phyloP scores from a whole-genome alignment of 2,797 vertebrate species.

The Phoxinus dragarum region DNA sequence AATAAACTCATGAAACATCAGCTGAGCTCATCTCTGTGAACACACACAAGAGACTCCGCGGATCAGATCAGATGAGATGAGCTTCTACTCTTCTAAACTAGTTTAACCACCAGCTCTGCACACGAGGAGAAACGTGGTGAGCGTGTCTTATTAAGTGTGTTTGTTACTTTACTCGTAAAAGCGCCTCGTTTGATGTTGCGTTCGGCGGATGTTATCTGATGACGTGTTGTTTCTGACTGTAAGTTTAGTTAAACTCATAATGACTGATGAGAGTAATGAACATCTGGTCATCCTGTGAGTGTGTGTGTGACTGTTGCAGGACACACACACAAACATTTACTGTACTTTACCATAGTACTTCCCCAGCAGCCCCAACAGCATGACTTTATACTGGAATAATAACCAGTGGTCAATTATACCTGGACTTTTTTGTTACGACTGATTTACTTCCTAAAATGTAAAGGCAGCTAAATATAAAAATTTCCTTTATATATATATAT shows the following conservation, averaged over 20 bases:
- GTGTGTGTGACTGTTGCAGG: neutral
- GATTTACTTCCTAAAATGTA: neutral
- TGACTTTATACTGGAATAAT: neutral
- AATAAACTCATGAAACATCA: constrained; percentile 17
- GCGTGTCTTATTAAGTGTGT: neutral
- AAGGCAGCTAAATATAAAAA: neutral
- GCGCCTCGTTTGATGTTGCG: neutral
- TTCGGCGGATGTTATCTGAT: constrained; percentile 3
- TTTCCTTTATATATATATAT: no score
- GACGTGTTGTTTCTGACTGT: constrained; percentile 9
- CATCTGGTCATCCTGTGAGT: neutral
- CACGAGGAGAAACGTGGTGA: constrained; percentile 31
- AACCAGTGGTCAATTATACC: neutral
- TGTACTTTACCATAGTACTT: neutral
- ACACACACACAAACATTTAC: neutral
- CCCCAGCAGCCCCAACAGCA: neutral
- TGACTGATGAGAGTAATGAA: neutral
- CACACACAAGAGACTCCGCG: neutral
- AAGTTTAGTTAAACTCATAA: neutral
- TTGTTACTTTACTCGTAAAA: neutral
- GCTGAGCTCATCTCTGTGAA: no score
- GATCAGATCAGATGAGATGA: neutral
- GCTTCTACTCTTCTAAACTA: constrained; percentile 4
- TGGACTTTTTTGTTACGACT: neutral
- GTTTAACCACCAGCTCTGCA: constrained; percentile 12